Conservation (phyloP, 1,140 invertebrate genomes). For the Dendroctonus valens region DNA sequence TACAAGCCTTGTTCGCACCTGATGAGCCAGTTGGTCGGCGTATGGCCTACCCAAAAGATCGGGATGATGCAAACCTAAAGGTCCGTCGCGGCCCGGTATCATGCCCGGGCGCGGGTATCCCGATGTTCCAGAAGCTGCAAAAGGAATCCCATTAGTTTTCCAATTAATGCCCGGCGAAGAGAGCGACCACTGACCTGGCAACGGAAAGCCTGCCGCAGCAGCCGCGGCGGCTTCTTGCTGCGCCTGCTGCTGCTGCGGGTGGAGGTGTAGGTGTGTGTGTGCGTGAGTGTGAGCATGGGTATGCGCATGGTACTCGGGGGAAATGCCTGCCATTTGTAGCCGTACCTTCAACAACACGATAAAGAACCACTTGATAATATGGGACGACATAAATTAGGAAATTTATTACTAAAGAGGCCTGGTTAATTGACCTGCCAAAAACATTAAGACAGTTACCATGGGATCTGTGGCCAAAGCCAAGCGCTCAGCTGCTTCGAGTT, state of each 20-base stretch:
- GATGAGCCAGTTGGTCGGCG: constrained; percentile 79
- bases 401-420: background rate
- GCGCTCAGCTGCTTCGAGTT: constrained; percentile 60
- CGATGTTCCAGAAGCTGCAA: constrained; percentile 55
- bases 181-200: constrained; percentile 55
- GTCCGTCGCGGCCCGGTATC: constrained; percentile 60
- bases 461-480: constrained; percentile 71
- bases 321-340: constrained; percentile 82
- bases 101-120: constrained; percentile 64
- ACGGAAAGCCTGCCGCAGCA: constrained; percentile 60
- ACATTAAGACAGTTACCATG: constrained; percentile 55
- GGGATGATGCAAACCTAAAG: constrained; percentile 64
- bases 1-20: constrained; percentile 52
- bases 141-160: constrained; percentile 5
- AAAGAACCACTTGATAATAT: constrained; percentile 36
- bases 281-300: constrained; percentile 86
- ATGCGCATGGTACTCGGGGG: constrained; percentile 77
- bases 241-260: constrained; percentile 78
- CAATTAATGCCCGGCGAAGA: constrained; percentile 30
- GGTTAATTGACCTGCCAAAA: constrained; percentile 32
- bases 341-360: constrained; percentile 57
- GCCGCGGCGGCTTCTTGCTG: constrained; percentile 64
- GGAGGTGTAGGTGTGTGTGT: constrained; percentile 87
- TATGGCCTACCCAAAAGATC: constrained; percentile 77
- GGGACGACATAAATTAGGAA: background rate